Evolutionary conservation across 2,113 vertebrate species (phyloP), one percentile per base, ranked within the genome.

Genomic region (Catharus minimus): DNA sequence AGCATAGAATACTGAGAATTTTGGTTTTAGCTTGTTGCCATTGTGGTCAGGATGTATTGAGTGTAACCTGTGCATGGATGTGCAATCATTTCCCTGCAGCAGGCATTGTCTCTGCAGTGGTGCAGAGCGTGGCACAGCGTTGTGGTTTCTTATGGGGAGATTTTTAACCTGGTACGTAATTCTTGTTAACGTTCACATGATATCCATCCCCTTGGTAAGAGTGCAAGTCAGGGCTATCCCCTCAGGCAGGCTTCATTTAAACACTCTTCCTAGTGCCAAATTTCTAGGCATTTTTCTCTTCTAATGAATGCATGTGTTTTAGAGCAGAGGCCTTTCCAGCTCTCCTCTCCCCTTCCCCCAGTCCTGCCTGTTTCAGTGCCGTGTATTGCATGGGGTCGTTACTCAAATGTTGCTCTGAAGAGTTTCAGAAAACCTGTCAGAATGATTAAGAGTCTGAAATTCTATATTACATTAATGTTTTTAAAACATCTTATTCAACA

Each of bases 391-490:
- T 2, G 13, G 61, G 83, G 73, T 55, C 46, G 68, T 83, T 38
- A 39, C 92, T 93, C 80, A 43, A 64, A 78, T 15, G 32, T 27
- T 90, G 65, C 83, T 93, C 73, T 62, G 86, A 96, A 88, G 80
- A 91, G 65, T 94, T 95, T 94, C 76, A 95, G 83, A 88, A 94
- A 90, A 92, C 58, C 95, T 96, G 93, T 95, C 92, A 96, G 84
- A 95, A 95, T 96, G 90, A 95, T 95, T 90, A 95, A 95, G 93
- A 92, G 90, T 95, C 92, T 94, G 95, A 95, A 96, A 96, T 88
- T 75, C 92, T 95, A 93, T 94, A 93, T 90, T 92, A 67, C 86
- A 9, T 89, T 93, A 95, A 94, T 94, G 91, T 93, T 95, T 96
- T 92, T 86, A 75, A 96, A 94, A 83, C 81, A 73, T 95, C 89